A percentile compares a stretch with the other conserved stretches of the same genome.
Conservation (phyloP, 2,888 invertebrate genomes). For the Drosophila mimetica region DNA sequence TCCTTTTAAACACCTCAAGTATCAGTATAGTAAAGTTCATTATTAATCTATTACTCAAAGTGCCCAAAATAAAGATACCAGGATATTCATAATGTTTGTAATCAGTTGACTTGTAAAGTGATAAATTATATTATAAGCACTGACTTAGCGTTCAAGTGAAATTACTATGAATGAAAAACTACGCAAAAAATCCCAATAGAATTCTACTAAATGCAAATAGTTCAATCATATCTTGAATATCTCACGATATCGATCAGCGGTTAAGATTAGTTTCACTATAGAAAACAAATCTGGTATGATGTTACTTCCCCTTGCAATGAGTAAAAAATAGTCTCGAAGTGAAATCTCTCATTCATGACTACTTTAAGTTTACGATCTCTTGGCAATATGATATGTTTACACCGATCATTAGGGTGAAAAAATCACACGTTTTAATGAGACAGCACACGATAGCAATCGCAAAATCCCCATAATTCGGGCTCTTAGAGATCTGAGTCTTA, state of each 20-base stretch:
- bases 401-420: conserved; percentile 28
- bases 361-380: conserved; percentile 9
- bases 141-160: no score
- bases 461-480: conserved; percentile 16
- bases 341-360: conserved; percentile 21
- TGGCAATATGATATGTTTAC: conserved; percentile 23
- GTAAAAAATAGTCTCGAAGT: conserved; percentile 8
- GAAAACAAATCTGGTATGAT: conserved; percentile 1
- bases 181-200: not conserved
- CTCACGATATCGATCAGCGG: not conserved
- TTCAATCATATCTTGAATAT: not conserved
- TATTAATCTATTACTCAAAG: no score
- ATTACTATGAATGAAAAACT: not conserved
- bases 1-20: no score
- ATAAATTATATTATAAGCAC: no score
- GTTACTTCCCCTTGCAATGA: not conserved
- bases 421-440: conserved; percentile 28
- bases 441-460: conserved; percentile 14
- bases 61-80: no score
- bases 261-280: conserved; percentile 12
- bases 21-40: no score
- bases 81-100: no score
- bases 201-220: not conserved
- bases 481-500: conserved; percentile 15
- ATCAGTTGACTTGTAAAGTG: no score